Conservation (phyloP, 2,797 vertebrate species). For the Acrossocheilus fasciatus region DNA sequence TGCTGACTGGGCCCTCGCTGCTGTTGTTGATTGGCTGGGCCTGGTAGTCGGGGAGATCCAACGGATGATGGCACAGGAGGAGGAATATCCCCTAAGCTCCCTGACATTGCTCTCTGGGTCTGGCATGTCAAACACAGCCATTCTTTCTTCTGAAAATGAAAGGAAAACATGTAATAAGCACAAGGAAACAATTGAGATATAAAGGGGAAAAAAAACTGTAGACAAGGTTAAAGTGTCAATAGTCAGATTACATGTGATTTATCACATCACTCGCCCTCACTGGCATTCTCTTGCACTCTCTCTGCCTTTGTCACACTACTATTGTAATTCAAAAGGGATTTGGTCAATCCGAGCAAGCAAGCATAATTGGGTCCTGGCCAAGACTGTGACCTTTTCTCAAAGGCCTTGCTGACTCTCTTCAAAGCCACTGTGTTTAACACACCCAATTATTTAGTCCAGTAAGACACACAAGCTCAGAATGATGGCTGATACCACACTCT, state of each 20-base stretch:
- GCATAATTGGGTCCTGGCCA: slow-evolving; percentile 40
- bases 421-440: slow-evolving; percentile 39
- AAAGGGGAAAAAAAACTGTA: background rate
- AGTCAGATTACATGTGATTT: slow-evolving; percentile 26
- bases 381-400: slow-evolving; percentile 30
- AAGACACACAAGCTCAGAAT: background rate
- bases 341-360: slow-evolving; percentile 38
- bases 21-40: slow-evolving; percentile 76
- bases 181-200: slow-evolving; percentile 42
- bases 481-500: background rate
- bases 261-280: background rate
- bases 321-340: slow-evolving; percentile 44
- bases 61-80: slow-evolving; percentile 76
- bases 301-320: slow-evolving; percentile 15
- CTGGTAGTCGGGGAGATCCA: slow-evolving; percentile 81
- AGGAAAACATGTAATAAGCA: slow-evolving; percentile 18
- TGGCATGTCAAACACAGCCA: slow-evolving; percentile 99
- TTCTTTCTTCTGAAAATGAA: slow-evolving; percentile 92
- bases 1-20: slow-evolving; percentile 78
- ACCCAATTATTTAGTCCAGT: slow-evolving; percentile 21
- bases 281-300: background rate
- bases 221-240: slow-evolving; percentile 1
- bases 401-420: slow-evolving; percentile 27
- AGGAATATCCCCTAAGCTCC: slow-evolving; percentile 89
- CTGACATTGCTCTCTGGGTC: slow-evolving; percentile 95